phyloP scores from a whole-genome alignment of 2,797 vertebrate genomes.

The Holocentrus rufus region DNA sequence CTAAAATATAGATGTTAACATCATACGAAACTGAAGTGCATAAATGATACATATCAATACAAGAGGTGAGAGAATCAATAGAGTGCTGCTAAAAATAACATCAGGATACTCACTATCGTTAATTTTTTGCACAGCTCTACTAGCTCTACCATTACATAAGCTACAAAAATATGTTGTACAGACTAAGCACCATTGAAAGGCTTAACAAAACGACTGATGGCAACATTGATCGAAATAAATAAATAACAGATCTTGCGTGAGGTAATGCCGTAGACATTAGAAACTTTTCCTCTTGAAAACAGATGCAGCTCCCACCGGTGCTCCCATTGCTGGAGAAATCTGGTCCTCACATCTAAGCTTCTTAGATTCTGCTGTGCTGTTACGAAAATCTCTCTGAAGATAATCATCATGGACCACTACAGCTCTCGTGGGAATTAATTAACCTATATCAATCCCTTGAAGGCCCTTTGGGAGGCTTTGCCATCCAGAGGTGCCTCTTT shows the following conservation, averaged over 20 bases:
- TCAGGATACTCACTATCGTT: too few relatives aligned
- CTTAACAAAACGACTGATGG: not conserved
- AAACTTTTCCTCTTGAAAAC: conserved; percentile 54
- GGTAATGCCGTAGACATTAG: conserved; percentile 24
- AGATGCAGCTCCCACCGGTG: conserved; percentile 40
- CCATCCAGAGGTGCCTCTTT: conserved; percentile 26
- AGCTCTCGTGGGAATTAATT: conserved; percentile 73
- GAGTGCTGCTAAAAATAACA: too few relatives aligned
- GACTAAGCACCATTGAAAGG: not conserved
- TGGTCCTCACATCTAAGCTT: conserved; percentile 14
- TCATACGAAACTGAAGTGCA: too few relatives aligned
- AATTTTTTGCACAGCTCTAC: too few relatives aligned
- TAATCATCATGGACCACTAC: conserved; percentile 56
- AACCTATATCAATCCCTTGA: conserved; percentile 64
- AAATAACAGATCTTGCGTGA: conserved; percentile 44
- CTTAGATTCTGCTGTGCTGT: conserved; percentile 26
- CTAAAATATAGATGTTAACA: too few relatives aligned
- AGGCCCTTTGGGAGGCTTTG: conserved; percentile 50
- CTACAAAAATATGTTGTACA: not conserved
- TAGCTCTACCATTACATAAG: too few relatives aligned
- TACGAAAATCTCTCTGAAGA: conserved; percentile 55
- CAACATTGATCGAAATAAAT: conserved; percentile 34
- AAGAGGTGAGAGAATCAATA: too few relatives aligned
- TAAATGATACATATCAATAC: too few relatives aligned
- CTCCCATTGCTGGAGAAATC: conserved; percentile 46